Evolutionary conservation across 2,888 invertebrate genomes (phyloP).

Genomic region (Eustalomyia histrio): DNA sequence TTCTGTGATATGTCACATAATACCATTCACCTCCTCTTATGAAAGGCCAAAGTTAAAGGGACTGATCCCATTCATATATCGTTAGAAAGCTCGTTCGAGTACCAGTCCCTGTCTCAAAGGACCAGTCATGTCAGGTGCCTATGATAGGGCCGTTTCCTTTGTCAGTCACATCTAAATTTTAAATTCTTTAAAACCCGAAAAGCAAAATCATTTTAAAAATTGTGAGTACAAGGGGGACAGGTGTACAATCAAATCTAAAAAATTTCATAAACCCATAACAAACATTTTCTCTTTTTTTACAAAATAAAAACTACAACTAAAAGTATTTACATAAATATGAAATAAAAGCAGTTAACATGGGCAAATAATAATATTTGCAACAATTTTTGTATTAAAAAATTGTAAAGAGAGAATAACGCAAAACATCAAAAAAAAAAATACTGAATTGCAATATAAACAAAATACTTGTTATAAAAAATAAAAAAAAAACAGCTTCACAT

Average conservation of each 20-base stretch:
- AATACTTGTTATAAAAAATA: constrained; percentile 28
- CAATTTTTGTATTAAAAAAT: constrained; percentile 23
- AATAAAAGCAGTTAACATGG: neutral
- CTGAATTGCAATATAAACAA: constrained; percentile 31
- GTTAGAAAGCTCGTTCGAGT: too few species aligned
- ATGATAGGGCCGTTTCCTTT: too few species aligned
- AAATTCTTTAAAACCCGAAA: too few species aligned
- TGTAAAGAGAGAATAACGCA: neutral
- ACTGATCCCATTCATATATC: too few species aligned
- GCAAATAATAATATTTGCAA: constrained; percentile 25
- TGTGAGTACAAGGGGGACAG: too few species aligned
- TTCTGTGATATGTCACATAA: too few species aligned
- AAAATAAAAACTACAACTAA: neutral
- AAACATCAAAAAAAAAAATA: neutral
- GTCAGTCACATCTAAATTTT: too few species aligned
- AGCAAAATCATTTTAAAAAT: too few species aligned
- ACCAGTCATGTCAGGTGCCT: too few species aligned
- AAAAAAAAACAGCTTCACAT: constrained; percentile 31
- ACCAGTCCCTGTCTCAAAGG: too few species aligned
- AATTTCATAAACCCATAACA: neutral
- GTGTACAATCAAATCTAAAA: neutral
- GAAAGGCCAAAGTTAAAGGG: too few species aligned
- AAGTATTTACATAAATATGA: neutral
- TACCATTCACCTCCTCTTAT: too few species aligned
- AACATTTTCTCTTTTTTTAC: neutral